phyloP scores from a whole-genome alignment of 2,888 invertebrate species.

The Nomada fabriciana region DNA sequence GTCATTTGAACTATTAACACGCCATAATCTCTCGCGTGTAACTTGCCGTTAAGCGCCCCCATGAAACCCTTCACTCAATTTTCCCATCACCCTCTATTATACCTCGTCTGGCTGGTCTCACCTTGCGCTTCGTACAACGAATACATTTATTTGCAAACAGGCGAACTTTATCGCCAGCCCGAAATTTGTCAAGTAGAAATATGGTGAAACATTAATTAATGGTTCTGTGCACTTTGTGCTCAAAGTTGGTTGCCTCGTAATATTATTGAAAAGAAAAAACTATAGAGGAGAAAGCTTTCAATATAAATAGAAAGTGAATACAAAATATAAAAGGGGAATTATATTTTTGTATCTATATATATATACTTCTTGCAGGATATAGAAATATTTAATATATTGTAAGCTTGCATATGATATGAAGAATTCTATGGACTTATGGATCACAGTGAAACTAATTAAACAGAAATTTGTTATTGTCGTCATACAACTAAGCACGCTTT shows the following conservation, averaged over 20 bases:
- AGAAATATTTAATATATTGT: no score
- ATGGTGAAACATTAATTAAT: background rate
- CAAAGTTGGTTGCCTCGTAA: background rate
- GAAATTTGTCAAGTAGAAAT: conserved; percentile 14
- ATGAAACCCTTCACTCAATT: conserved; percentile 52
- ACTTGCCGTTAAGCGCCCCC: conserved; percentile 43
- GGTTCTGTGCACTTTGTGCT: conserved; percentile 11
- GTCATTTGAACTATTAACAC: conserved; percentile 50
- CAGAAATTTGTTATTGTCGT: no score
- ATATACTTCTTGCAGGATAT: no score
- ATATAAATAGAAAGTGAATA: no score
- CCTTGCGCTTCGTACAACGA: background rate
- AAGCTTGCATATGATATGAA: no score
- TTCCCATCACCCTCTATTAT: conserved; percentile 52
- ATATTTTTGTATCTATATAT: no score
- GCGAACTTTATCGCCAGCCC: conserved; percentile 24
- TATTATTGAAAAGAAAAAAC: no score
- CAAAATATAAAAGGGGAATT: no score
- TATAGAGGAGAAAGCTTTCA: no score
- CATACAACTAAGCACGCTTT: no score
- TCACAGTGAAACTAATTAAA: no score
- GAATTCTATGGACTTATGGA: no score
- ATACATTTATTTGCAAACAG: conserved; percentile 43
- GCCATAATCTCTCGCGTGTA: conserved; percentile 56
- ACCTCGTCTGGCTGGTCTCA: conserved; percentile 19